Conservation (phyloP, 2,888 invertebrate species). For the Cryptus armator region DNA sequence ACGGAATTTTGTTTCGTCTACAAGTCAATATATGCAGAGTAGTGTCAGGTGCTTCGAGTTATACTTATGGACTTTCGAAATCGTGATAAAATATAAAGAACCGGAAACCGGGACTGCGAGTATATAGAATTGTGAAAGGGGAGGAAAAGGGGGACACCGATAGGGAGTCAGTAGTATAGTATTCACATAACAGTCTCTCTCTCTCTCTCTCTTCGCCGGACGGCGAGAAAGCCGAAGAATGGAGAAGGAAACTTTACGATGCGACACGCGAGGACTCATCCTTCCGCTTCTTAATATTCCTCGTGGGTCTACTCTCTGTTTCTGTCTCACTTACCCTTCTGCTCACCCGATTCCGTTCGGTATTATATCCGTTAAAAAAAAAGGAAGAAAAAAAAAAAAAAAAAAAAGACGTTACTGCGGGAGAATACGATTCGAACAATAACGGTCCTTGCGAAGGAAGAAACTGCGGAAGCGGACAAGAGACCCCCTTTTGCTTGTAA, state of each 20-base stretch:
- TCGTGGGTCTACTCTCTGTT: constrained; percentile 45
- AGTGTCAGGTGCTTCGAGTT: constrained; percentile 47
- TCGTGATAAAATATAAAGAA: constrained; percentile 64
- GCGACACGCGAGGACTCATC: constrained; percentile 65
- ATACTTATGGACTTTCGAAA: constrained; percentile 51
- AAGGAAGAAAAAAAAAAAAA: neutral
- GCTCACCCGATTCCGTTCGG: constrained; percentile 25
- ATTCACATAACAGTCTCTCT: constrained; percentile 55
- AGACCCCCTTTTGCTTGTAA: neutral
- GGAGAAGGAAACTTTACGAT: constrained; percentile 59
- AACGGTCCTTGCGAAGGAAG: neutral
- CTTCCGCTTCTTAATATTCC: constrained; percentile 68
- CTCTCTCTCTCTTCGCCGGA: constrained; percentile 21
- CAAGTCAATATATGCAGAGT: neutral
- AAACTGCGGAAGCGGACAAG: neutral
- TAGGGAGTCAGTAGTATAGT: constrained; percentile 18
- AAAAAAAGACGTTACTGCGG: constrained; percentile 24
- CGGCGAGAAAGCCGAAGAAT: neutral
- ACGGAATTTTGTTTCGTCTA: neutral
- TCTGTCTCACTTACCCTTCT: constrained; percentile 4
- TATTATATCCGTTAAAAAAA: constrained; percentile 30
- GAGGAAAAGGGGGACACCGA: neutral
- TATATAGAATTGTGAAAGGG: constrained; percentile 26
- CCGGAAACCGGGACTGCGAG: constrained; percentile 59
- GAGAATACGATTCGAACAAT: neutral